phyloP scores from a whole-genome alignment of 2,113 vertebrate species.

The Oreotrochilus melanogaster region DNA sequence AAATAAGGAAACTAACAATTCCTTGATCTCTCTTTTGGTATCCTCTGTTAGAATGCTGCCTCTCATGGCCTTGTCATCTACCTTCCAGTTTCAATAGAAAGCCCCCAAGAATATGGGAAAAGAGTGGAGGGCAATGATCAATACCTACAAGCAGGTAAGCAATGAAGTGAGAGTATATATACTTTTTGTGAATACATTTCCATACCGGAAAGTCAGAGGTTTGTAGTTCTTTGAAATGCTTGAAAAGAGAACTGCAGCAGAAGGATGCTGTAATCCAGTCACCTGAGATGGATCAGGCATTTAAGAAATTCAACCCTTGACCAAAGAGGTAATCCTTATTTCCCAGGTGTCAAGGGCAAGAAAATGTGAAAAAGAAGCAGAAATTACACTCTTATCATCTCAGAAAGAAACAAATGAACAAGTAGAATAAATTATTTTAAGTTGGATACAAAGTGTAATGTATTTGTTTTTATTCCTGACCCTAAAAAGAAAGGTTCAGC shows the following conservation, averaged over 20 bases:
- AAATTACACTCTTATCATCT: not conserved
- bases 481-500: not conserved
- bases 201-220: not conserved
- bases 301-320: not conserved
- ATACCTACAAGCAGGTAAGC: not conserved
- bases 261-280: not conserved
- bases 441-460: not conserved
- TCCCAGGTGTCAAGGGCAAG: not conserved
- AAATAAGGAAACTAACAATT: not conserved
- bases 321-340: not conserved
- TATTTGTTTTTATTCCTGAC: not conserved
- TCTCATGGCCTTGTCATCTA: not conserved
- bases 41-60: not conserved
- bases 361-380: not conserved
- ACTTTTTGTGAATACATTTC: not conserved
- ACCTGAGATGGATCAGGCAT: not conserved
- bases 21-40: not conserved
- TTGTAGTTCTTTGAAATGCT: not conserved
- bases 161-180: not conserved
- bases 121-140: not conserved
- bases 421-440: not conserved
- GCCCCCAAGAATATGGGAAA: not conserved
- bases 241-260: not conserved
- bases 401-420: not conserved
- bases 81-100: not conserved